These are phyloP conservation scores for Spilosoma lubricipeda DNA, from an alignment of 2,888 invertebrate species.

Conservation along the genomic window DNA sequence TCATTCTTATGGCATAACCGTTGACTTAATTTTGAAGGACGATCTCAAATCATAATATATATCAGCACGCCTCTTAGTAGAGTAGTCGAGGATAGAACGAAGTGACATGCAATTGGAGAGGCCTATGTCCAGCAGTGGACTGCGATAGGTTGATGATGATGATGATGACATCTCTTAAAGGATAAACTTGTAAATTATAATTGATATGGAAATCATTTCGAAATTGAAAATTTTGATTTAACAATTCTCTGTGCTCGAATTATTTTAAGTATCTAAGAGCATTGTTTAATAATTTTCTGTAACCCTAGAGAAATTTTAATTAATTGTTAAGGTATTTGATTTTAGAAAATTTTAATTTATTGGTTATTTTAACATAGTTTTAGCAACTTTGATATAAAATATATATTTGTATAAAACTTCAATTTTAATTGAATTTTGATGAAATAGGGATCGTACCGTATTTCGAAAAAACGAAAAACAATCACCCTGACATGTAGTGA, in stretches of 20 bases:
- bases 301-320: conserved; percentile 8
- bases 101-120: too few species aligned
- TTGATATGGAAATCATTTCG: neutral
- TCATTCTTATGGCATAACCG: too few species aligned
- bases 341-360: conserved; percentile 9
- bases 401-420: neutral
- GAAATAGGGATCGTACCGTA: too few species aligned
- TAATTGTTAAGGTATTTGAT: conserved; percentile 18
- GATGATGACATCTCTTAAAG: too few species aligned
- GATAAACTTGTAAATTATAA: neutral
- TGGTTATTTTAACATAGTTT: neutral
- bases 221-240: neutral
- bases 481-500: neutral
- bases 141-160: too few species aligned
- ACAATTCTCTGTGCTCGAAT: neutral
- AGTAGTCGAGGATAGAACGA: too few species aligned
- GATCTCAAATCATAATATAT: too few species aligned
- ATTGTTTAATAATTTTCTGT: neutral
- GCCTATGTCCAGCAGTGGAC: too few species aligned
- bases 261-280: neutral
- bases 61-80: too few species aligned
- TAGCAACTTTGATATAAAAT: neutral
- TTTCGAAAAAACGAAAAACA: too few species aligned
- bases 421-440: too few species aligned
- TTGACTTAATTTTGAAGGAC: too few species aligned